Percentiles rank a stretch among this genome's conserved stretches.
These are phyloP conservation scores for Oegoconia quadripuncta DNA, from an alignment of 2,888 invertebrate genomes.

Conservation along the genomic window DNA sequence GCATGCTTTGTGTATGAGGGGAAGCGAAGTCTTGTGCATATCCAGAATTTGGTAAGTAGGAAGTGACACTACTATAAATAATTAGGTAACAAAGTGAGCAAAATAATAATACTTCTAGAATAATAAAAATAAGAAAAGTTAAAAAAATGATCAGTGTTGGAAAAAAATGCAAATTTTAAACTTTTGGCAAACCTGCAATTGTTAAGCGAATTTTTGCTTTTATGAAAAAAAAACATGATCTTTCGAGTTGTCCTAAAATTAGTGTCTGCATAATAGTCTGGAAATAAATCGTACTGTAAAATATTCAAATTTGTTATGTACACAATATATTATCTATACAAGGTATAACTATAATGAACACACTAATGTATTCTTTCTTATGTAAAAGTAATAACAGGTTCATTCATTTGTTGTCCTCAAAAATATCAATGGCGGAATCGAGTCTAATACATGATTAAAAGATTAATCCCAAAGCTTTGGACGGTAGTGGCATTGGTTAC, in stretches of 20 bases:
- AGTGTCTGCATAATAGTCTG: conserved; percentile 40
- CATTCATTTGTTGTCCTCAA: too few species aligned
- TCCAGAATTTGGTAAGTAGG: background rate
- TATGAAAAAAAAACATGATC: conserved; percentile 26
- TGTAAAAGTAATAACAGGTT: too few species aligned
- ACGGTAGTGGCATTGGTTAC: conserved; percentile 59
- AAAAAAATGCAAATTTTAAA: conserved; percentile 79
- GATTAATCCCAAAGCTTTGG: too few species aligned
- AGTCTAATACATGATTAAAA: too few species aligned
- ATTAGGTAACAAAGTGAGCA: conserved; percentile 41
- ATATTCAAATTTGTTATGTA: conserved; percentile 11
- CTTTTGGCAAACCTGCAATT: conserved; percentile 79
- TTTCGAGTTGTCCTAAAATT: conserved; percentile 31
- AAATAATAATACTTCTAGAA: conserved; percentile 31
- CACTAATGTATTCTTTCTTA: too few species aligned
- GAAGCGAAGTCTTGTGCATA: conserved; percentile 23
- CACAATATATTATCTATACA: background rate
- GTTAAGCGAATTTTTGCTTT: conserved; percentile 58
- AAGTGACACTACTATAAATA: conserved; percentile 10
- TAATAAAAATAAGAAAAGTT: conserved; percentile 28
- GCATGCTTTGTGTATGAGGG: conserved; percentile 34
- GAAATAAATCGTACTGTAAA: conserved; percentile 34
- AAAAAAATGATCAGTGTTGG: conserved; percentile 54
- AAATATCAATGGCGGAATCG: too few species aligned
- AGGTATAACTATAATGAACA: background rate